These are phyloP conservation scores for Apis dorsata DNA, from an alignment of 1,140 invertebrate species.

Conservation along the genomic window DNA sequence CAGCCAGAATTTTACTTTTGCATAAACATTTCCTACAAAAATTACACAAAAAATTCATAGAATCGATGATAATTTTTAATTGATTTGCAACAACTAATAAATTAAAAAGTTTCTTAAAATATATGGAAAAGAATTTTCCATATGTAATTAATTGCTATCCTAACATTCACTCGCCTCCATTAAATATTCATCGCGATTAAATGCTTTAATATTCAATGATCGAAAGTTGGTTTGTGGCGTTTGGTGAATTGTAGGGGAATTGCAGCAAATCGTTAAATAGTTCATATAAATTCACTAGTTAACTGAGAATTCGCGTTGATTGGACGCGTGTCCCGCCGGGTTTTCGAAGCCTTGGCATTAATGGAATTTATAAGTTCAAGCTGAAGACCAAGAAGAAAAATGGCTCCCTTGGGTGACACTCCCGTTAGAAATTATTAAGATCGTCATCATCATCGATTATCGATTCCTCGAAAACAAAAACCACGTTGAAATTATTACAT, in stretches of 20 bases:
- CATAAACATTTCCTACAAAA: too few species aligned
- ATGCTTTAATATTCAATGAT: neutral
- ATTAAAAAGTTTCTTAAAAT: too few species aligned
- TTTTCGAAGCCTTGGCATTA: slow-evolving; percentile 48
- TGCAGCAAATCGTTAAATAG: slow-evolving; percentile 47
- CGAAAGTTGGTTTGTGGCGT: neutral
- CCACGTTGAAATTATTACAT: too few species aligned
- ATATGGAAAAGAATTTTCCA: too few species aligned
- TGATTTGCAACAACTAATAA: neutral
- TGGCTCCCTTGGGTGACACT: too few species aligned
- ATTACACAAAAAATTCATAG: too few species aligned
- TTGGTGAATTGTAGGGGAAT: slow-evolving; percentile 35
- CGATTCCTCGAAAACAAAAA: neutral
- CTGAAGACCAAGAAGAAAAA: neutral
- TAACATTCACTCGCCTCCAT: too few species aligned
- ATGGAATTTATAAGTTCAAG: slow-evolving; percentile 62
- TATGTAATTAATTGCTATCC: too few species aligned
- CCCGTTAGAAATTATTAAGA: neutral
- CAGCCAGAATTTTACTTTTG: too few species aligned
- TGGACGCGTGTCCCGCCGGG: slow-evolving; percentile 42
- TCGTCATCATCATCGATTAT: neutral
- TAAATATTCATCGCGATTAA: neutral
- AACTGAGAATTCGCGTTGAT: slow-evolving; percentile 57
- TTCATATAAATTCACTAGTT: slow-evolving; percentile 56
- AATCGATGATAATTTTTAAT: too few species aligned